Evolutionary conservation across 2,888 invertebrate species (phyloP).

Genomic region (Phania funesta): DNA sequence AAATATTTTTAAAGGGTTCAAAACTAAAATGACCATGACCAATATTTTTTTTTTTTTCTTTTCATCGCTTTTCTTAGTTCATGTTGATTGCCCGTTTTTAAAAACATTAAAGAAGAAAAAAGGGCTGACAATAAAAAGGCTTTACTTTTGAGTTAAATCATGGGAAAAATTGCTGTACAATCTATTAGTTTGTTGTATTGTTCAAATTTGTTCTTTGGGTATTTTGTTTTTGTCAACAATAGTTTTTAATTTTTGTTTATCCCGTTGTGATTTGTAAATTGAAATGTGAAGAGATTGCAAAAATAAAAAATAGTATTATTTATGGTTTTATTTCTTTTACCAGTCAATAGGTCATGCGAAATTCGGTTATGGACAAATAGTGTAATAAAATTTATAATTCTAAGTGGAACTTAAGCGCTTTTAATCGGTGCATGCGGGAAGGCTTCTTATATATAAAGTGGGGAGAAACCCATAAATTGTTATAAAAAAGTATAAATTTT

Average conservation of each 20-base stretch:
- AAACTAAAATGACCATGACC: constrained; percentile 51
- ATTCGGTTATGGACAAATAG: too few species aligned
- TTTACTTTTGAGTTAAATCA: constrained; percentile 3
- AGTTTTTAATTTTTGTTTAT: background rate
- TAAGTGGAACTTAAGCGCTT: too few species aligned
- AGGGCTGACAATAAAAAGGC: background rate
- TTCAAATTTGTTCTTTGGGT: background rate
- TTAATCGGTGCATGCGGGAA: too few species aligned
- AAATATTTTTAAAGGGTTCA: constrained; percentile 53
- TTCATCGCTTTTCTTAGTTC: background rate
- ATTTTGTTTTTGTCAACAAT: background rate
- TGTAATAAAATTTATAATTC: too few species aligned
- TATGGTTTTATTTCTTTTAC: too few species aligned
- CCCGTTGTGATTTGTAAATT: background rate
- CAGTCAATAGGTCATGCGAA: too few species aligned
- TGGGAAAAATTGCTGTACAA: constrained; percentile 11
- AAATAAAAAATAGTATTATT: too few species aligned
- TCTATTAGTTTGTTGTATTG: constrained; percentile 37
- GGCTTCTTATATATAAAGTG: too few species aligned
- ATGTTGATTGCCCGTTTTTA: background rate
- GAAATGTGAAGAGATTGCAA: too few species aligned
- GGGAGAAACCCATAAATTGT: too few species aligned
- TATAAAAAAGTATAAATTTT: too few species aligned
- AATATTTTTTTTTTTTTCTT: constrained; percentile 25
- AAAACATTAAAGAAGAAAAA: background rate